Evolutionary conservation across 2,113 vertebrate genomes (phyloP).

Genomic region (Thunnus thynnus): DNA sequence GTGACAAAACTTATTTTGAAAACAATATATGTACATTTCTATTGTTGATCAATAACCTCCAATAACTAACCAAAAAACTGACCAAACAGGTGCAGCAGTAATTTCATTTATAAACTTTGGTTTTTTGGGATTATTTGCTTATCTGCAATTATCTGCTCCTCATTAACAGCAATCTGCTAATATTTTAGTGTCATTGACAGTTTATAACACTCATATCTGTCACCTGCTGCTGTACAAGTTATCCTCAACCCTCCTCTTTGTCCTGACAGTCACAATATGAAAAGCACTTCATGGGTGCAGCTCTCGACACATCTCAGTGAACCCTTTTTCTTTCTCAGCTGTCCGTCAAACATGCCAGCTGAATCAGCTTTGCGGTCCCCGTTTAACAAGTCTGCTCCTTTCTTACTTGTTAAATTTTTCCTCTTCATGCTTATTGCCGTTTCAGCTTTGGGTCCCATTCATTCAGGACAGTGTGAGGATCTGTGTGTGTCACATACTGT

Average conservation of each 20-base stretch:
- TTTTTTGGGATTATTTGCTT: too few relatives aligned
- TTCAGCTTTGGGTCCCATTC: not conserved
- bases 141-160: too few relatives aligned
- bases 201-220: not conserved
- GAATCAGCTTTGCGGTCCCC: not conserved
- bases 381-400: not conserved
- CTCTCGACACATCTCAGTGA: constrained; percentile 19
- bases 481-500: not conserved
- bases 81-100: too few relatives aligned
- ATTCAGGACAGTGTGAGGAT: fast-evolving
- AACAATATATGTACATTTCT: too few relatives aligned
- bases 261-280: not conserved
- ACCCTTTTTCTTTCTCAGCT: not conserved
- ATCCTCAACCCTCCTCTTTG: not conserved
- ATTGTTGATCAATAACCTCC: too few relatives aligned
- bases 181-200: too few relatives aligned
- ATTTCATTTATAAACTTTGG: too few relatives aligned
- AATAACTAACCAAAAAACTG: too few relatives aligned
- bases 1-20: too few relatives aligned
- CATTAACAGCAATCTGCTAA: too few relatives aligned
- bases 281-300: not conserved
- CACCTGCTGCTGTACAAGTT: not conserved
- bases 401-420: not conserved
- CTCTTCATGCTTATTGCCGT: not conserved
- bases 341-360: constrained; percentile 4